Conservation (phyloP, 2,113 vertebrate species). For the Gallinago jamesoni region DNA sequence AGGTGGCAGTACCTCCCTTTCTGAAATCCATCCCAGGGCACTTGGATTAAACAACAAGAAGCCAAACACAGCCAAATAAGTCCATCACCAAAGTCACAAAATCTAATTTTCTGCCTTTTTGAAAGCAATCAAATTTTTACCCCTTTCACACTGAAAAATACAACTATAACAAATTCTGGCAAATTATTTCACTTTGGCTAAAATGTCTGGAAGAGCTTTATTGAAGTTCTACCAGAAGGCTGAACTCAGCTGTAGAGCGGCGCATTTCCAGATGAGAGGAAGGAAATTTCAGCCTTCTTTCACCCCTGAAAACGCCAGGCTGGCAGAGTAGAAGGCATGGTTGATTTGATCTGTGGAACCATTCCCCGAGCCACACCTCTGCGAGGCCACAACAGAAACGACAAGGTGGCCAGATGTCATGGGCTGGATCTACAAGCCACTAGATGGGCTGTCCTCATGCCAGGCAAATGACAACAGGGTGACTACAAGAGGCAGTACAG, state of each 20-base stretch:
- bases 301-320: neutral
- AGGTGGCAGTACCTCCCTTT: neutral
- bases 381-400: neutral
- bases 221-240: neutral
- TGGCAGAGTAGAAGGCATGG: neutral
- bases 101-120: conserved; percentile 7
- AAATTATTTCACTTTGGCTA: neutral
- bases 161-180: neutral
- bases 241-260: neutral
- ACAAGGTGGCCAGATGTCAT: neutral
- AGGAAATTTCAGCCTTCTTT: neutral
- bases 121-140: neutral
- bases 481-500: neutral
- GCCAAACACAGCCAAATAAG: neutral
- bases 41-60: neutral
- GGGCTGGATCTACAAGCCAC: neutral
- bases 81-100: neutral
- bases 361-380: neutral
- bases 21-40: neutral
- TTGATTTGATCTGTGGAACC: neutral
- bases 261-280: neutral
- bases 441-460: neutral
- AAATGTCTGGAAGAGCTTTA: neutral
- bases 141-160: neutral
- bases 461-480: neutral